Evolutionary conservation across 1,140 invertebrate species (phyloP), one percentile per base, ranked within the genome.

Genomic region (Hetaerina americana): DNA sequence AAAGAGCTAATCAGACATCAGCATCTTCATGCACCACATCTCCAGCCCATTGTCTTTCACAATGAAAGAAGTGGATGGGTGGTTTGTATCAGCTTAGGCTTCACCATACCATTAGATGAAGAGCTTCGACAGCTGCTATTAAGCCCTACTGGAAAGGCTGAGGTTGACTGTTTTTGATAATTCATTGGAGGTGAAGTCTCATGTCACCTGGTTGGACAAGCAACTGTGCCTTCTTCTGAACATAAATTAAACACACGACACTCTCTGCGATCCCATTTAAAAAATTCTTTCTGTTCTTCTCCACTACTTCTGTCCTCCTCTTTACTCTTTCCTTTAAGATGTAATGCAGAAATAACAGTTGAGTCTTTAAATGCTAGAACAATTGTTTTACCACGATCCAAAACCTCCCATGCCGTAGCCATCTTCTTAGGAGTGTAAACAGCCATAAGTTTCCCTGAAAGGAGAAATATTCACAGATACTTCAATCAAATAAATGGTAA

Each of bases 401-500:
- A 84, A 22, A 94, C 84, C 77, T 92, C 89, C 77, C 90, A 92
- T 0, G 90, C 89, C 25, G 87, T 89, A 68, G 94, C 89, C 27
- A 86, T 84, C 72, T 86, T 81, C 74, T 89, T 85, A 26, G 92
- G 88, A 6, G 91, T 92, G 82, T 92, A 91, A 15, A 92, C 89
- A 26, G 92, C 87, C 75, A 94, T 82, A 27, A 91, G 84, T 76
- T 87, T 86, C 25, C 90, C 92, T 76, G 77, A 77, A 27, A 70
- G 66, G n/a, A n/a, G n/a, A n/a, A n/a, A n/a, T n/a, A n/a, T n/a
- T n/a, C n/a, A n/a, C n/a, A n/a, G n/a, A n/a, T n/a, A n/a, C n/a
- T n/a, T n/a, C n/a, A n/a, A n/a, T n/a, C n/a, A n/a, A n/a, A n/a
- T n/a, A n/a, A n/a, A n/a, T n/a, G n/a, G n/a, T n/a, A n/a, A n/a